Base-by-base conservation (phyloP, 2,797 vertebrate genomes). In the Silurus lanzhouensis region DNA sequence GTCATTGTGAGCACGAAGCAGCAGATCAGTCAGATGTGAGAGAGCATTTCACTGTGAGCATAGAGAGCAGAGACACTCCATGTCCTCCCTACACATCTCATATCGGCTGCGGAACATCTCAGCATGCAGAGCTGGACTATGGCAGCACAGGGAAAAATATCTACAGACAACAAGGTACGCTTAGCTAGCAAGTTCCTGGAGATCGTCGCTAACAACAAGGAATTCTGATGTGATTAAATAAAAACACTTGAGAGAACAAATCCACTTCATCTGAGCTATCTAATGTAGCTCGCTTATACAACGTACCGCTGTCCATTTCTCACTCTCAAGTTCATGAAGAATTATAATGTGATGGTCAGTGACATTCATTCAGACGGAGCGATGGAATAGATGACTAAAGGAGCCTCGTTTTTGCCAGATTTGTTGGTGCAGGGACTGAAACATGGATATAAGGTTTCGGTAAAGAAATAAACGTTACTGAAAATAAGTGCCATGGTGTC, bases 391-490 rank as follows among this genome's bases (percentile, higher is more conserved):
- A 95, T 93, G 80, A 91, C 86, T 0, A 96, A 92, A 0, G 96
- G 95, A 4, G 91, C 94, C 3, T 92, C 92, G 0, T 96, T 96
- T 57, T 87, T 90, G 2, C 95, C 94, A 0, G 94, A 95, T 86
- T 94, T 96, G 71, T 96, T 96, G 6, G 95, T 95, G 82, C 94
- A 95, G 60, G 92, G 93, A 77, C 92, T 96, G 88, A 96, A 95
- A 89, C 95, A 96, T 0, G 95, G 95, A 87, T 94, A 94, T 80
- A 95, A 90, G 84, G 87, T 88, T 84, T 94, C 93, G 6, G 88
- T 85, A 84, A 96, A 96, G 14, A 31, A 84, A 72, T 93, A 92
- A 1, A 84, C 92, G 82, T 94, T 95, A 0, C 93, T 93, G 60
- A 91, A 95, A 82, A 95, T 94, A 71, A 93, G 91, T 15, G 89